A percentile compares a stretch with the other conserved stretches of the same genome.
Conservation (phyloP, 2,797 vertebrate genomes). For the Gambusia yucatana region DNA sequence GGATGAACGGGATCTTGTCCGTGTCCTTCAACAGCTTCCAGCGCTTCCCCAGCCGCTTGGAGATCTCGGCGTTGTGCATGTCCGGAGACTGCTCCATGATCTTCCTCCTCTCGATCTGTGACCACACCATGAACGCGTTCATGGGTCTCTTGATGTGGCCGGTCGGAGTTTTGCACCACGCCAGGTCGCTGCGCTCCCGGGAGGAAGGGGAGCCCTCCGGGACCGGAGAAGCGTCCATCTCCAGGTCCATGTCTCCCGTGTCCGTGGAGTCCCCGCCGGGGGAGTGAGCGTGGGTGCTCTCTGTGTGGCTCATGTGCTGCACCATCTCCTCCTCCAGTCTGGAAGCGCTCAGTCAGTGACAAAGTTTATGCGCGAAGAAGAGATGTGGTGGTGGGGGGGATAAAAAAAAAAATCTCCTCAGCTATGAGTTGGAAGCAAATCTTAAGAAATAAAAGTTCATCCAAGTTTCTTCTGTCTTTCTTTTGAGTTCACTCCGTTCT, state of each 20-base stretch:
- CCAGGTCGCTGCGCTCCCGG: conserved; percentile 89
- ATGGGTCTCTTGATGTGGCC: conserved; percentile 96
- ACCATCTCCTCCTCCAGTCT: conserved; percentile 85
- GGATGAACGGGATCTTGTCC: conserved; percentile 98
- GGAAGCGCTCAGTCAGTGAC: conserved; percentile 40
- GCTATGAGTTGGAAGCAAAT: conserved; percentile 23
- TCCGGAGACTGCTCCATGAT: conserved; percentile 98
- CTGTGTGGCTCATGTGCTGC: conserved; percentile 91
- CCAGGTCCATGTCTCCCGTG: conserved; percentile 92
- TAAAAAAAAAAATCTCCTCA: conserved; percentile 34
- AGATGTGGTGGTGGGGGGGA: neutral
- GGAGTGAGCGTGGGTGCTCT: conserved; percentile 90
- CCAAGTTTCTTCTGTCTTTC: conserved; percentile 54
- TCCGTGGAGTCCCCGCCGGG: conserved; percentile 90
- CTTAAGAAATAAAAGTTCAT: conserved; percentile 67
- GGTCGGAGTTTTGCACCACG: conserved; percentile 97
- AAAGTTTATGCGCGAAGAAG: conserved; percentile 46
- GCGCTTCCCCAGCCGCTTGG: conserved; percentile 96
- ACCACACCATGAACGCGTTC: conserved; percentile 96
- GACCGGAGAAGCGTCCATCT: conserved; percentile 92
- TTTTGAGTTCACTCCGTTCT: conserved; percentile 38
- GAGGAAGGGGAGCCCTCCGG: conserved; percentile 90
- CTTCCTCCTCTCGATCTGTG: conserved; percentile 95
- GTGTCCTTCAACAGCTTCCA: conserved; percentile 98
- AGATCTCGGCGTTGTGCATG: conserved; percentile 99